Evolutionary conservation across 2,113 vertebrate genomes (phyloP), one percentile per base, ranked within the genome.

Genomic region (Columbina picui): DNA sequence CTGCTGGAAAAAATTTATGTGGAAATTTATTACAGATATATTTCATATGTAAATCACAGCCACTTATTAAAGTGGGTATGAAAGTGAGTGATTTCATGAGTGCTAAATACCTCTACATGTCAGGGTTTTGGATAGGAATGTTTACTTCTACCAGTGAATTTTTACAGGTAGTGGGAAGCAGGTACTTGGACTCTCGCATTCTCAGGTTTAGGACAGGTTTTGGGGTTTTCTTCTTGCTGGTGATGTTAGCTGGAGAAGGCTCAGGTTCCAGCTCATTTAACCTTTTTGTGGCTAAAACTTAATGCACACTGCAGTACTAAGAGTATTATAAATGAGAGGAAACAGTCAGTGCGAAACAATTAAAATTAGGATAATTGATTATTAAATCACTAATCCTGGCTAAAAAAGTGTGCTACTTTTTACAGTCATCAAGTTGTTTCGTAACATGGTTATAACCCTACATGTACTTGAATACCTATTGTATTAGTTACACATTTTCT

Each of bases 31-130:
- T 97, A 95, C 88, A 95, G 97, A 96, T 97, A 91, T 75, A 97
- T 98, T 97, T 98, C 97, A 96, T 98, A 98, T 98, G 97, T 97
- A 98, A 98, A 98, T 98, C 91, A 98, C 94, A 94, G 85, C 94
- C 87, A 97, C 96, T 97, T 98, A 97, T 94, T 97, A 97, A 97
- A 96, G 95, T 70, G 80, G 81, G 77, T 96, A 96, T 96, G 87
- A 85, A 97, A 97, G 80, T n/a, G 41, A 39, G 29, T 85, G 89
- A 94, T 93, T 97, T 97, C 97, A 96, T 86, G 89, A 88, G 56
- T 38, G 49, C 59, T 94, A 96, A 97, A 95, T 87, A 96, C 76
- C 64, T 93, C 74, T 95, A 79, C n/a, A 26, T 16, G 23, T 84
- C 92, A 69, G 25, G n/a, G 34, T 95, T 97, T 97, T 73, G 85